Evolutionary conservation across 2,113 vertebrate genomes (phyloP), one percentile per base, ranked within the genome.

Genomic region (Scomber colias): DNA sequence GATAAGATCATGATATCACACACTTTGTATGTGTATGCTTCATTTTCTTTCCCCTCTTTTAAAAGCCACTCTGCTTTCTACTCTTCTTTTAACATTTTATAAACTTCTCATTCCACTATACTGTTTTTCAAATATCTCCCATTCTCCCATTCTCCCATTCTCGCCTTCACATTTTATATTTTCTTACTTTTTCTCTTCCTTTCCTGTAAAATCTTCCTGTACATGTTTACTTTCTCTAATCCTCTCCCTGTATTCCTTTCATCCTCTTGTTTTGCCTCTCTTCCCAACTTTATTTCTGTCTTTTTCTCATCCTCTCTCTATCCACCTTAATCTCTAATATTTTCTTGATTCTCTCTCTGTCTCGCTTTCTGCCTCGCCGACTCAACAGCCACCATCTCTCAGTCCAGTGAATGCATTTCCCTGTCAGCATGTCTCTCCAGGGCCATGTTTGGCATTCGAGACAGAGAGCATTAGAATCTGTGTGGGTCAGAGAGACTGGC

Each of bases 381-480:
- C 48, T 50, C 48, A 90, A 65, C 62, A 65, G 2, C 56, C 45
- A 19, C 46, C 44, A 31, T 74, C 13, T 46, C 1, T 0, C 48
- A 57, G 68, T 30, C 8, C 21, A 35, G 54, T 76, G 71, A 77
- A 82, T 69, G 78, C 21, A 6, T 62, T 69, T 82, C 50, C 57
- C 81, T 72, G 51, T 56, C 55, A 70, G 46, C 57, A 27, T 72
- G 17, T 49, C 46, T 46, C 27, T 74, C 69, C 56, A 31, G 6
- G 12, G 69, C 50, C 66, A 14, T 81, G 72, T 76, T 89, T 91
- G 66, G 62, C 70, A 82, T 71, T 80, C 40, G 74, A 50, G 44
- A 74, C 45, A 49, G 60, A 73, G 53, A 70, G 11, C 69, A 75
- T 83, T 66, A 56, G 53, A 73, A 57, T 31, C 59, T 72, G 46